These are phyloP conservation scores for Enteromius argenteus DNA, from an alignment of 2,797 vertebrate genomes.

Conservation along the genomic window DNA sequence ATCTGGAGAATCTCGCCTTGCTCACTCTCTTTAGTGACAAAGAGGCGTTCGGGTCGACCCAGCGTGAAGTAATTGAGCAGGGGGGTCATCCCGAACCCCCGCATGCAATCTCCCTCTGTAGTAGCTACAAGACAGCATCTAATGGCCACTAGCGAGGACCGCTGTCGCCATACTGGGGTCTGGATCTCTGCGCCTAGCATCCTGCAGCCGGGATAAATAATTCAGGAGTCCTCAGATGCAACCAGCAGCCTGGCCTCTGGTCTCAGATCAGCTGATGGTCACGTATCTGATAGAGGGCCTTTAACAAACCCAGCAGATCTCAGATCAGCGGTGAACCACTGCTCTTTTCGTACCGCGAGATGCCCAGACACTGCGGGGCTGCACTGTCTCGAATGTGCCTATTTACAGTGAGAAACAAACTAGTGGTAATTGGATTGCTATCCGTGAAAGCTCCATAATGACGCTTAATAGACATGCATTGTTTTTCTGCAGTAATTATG, in stretches of 20 bases:
- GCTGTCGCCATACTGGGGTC: conserved; percentile 70
- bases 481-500: conserved; percentile 81
- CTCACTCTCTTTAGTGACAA: conserved; percentile 45
- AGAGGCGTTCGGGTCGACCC: conserved; percentile 62
- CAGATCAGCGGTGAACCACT: neutral
- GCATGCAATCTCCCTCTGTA: conserved; percentile 57
- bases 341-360: conserved; percentile 56
- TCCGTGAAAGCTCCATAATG: conserved; percentile 79
- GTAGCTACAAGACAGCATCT: conserved; percentile 51
- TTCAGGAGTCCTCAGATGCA: conserved; percentile 79
- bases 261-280: conserved; percentile 40
- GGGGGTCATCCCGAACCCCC: conserved; percentile 23
- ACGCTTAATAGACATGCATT: conserved; percentile 79
- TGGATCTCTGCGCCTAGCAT: conserved; percentile 66
- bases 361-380: conserved; percentile 62
- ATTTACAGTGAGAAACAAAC: conserved; percentile 73
- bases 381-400: conserved; percentile 45
- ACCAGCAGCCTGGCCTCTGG: conserved; percentile 57
- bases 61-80: conserved; percentile 48
- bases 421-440: conserved; percentile 79
- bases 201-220: conserved; percentile 79
- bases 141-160: conserved; percentile 70
- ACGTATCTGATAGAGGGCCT: neutral
- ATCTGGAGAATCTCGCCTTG: conserved; percentile 74
- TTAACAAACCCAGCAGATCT: neutral